Evolutionary conservation across 2,888 invertebrate species (phyloP).

Genomic region (Cephus spinipes): DNA sequence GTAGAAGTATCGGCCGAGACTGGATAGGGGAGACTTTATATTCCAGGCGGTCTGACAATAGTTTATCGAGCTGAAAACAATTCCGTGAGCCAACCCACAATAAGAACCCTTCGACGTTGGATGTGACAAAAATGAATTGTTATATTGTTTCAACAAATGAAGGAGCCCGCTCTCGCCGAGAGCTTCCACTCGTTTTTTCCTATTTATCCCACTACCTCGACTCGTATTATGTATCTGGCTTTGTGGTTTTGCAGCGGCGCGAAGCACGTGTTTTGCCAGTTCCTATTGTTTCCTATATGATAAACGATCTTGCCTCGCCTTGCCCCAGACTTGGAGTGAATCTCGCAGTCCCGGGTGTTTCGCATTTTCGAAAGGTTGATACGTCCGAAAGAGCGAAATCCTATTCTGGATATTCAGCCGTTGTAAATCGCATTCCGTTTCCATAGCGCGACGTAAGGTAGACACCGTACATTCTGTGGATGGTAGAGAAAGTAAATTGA

Average conservation of each 20-base stretch:
- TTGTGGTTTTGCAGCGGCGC: slow-evolving; percentile 60
- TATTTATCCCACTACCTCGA: slow-evolving; percentile 10
- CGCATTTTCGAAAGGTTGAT: slow-evolving; percentile 22
- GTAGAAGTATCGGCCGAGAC: neutral
- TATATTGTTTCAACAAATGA: slow-evolving; percentile 65
- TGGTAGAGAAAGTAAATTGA: neutral
- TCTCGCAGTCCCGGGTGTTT: slow-evolving; percentile 17
- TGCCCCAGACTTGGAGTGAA: slow-evolving; percentile 19
- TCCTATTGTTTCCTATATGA: slow-evolving; percentile 67
- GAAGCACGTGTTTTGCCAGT: slow-evolving; percentile 67
- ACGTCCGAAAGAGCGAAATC: neutral
- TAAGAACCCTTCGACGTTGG: slow-evolving; percentile 54
- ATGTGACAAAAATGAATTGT: slow-evolving; percentile 64
- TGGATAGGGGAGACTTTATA: neutral
- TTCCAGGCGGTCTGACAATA: slow-evolving; percentile 37
- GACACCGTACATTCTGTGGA: neutral
- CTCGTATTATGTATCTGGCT: slow-evolving; percentile 38
- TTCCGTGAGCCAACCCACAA: slow-evolving; percentile 43
- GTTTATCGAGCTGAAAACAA: slow-evolving; percentile 45
- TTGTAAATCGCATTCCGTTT: neutral
- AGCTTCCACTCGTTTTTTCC: slow-evolving; percentile 17
- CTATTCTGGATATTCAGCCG: neutral
- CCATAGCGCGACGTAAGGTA: neutral
- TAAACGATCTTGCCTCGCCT: slow-evolving; percentile 51
- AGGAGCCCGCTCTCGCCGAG: slow-evolving; percentile 37